phyloP scores from a whole-genome alignment of 2,888 invertebrate genomes.

The Dascillus cervinus region DNA sequence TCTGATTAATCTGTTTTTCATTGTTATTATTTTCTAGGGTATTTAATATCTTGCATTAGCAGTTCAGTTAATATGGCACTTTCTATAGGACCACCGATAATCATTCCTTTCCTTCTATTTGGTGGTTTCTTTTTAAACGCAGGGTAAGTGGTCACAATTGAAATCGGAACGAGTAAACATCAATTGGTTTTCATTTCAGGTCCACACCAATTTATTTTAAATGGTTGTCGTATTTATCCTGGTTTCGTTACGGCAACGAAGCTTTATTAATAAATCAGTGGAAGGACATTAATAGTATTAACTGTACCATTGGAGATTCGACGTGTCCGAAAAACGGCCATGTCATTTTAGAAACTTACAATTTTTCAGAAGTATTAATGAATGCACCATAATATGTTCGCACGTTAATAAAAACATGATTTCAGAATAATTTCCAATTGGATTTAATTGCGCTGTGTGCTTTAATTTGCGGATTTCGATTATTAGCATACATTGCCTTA shows the following conservation, averaged over 20 bases:
- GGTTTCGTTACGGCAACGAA: slow-evolving; percentile 91
- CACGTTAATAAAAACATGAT: slow-evolving; percentile 1
- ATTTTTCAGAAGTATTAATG: slow-evolving; percentile 60
- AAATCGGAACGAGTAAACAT: too few relatives aligned
- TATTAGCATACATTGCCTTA: slow-evolving; percentile 5
- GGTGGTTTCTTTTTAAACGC: slow-evolving; percentile 93
- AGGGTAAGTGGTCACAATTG: slow-evolving; percentile 64
- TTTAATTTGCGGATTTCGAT: slow-evolving; percentile 6
- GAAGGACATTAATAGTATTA: slow-evolving; percentile 68
- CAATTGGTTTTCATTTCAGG: too few relatives aligned
- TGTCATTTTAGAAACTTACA: slow-evolving; percentile 68
- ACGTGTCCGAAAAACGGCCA: slow-evolving; percentile 74
- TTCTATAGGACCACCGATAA: slow-evolving; percentile 83
- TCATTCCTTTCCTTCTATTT: slow-evolving; percentile 90
- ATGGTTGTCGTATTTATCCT: slow-evolving; percentile 83
- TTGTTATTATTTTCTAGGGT: slow-evolving; percentile 60
- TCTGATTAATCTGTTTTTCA: too few relatives aligned
- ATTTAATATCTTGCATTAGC: slow-evolving; percentile 82
- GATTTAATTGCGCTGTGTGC: slow-evolving; percentile 5
- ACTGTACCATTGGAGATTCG: slow-evolving; percentile 63
- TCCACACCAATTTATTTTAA: slow-evolving; percentile 77
- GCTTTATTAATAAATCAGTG: slow-evolving; percentile 85
- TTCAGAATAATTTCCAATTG: slow-evolving; percentile 5
- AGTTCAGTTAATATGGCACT: slow-evolving; percentile 80
- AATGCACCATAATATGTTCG: not conserved